A percentile compares a stretch with the other conserved stretches of the same genome.
Conservation (phyloP, 2,113 vertebrate species). For the Ptilorrhoa leucosticta region DNA sequence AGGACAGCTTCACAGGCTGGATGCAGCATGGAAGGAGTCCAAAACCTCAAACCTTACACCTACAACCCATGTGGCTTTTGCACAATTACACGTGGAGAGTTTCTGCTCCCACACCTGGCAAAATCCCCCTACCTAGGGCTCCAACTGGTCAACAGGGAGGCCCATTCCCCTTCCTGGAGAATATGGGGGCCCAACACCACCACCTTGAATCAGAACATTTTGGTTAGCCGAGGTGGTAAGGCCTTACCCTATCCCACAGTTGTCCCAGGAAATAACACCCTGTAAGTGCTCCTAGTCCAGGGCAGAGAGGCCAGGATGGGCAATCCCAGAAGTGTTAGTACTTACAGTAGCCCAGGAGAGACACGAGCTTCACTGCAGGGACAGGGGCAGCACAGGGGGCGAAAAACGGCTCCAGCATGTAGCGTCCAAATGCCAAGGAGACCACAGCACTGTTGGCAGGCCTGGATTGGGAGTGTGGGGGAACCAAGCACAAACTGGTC, state of each 20-base stretch:
- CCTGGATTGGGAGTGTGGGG: slow-evolving; percentile 41
- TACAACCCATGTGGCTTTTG: not conserved
- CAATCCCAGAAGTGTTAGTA: not conserved
- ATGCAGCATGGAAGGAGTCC: not conserved
- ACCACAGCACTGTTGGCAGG: slow-evolving; percentile 81
- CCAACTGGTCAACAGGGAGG: not conserved
- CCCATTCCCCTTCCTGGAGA: not conserved
- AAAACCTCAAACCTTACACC: not conserved
- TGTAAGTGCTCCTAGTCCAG: fast-evolving
- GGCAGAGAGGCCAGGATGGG: not conserved
- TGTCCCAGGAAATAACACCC: not conserved
- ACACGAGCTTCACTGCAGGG: slow-evolving; percentile 74
- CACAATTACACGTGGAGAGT: not conserved
- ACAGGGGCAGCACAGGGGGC: slow-evolving; percentile 78
- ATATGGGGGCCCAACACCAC: not conserved
- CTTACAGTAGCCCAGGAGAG: slow-evolving; percentile 84
- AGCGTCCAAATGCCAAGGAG: slow-evolving; percentile 83
- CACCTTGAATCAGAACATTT: not conserved
- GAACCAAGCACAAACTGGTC: not conserved
- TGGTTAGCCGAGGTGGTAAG: not conserved
- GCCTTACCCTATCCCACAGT: fast-evolving
- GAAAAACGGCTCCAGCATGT: slow-evolving; percentile 83
- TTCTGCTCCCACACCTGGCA: not conserved
- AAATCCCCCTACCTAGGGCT: not conserved
- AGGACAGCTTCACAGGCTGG: not conserved